These are phyloP conservation scores for Bombylius major DNA, from an alignment of 2,888 invertebrate genomes.

Conservation along the genomic window DNA sequence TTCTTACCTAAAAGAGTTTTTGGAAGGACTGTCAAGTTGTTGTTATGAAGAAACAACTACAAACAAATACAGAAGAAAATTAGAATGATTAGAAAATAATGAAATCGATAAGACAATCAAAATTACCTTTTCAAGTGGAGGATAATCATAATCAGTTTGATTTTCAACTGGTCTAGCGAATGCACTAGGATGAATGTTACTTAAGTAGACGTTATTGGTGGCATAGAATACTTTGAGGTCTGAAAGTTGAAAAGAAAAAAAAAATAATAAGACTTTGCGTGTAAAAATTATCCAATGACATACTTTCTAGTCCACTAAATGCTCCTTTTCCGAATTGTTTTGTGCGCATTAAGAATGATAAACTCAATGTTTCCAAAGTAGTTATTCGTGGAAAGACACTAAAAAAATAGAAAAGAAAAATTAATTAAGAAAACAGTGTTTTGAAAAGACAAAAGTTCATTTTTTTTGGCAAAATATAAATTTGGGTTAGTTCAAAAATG, in stretches of 20 bases:
- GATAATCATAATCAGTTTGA: conserved; percentile 46
- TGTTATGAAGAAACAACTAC: conserved; percentile 59
- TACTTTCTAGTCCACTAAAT: conserved; percentile 42
- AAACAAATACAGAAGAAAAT: conserved; percentile 15
- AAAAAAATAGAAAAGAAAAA: conserved; percentile 18
- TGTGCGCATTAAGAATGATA: conserved; percentile 54
- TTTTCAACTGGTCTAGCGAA: conserved; percentile 40
- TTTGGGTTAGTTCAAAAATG: too few relatives aligned
- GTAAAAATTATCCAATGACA: not conserved
- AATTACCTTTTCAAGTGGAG: conserved; percentile 47
- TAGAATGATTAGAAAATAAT: not conserved
- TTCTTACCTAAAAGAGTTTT: not conserved
- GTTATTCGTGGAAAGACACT: conserved; percentile 53
- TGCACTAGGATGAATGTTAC: conserved; percentile 46
- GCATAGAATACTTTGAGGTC: conserved; percentile 46
- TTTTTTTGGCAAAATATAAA: too few relatives aligned
- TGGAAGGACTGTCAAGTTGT: conserved; percentile 38
- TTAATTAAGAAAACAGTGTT: conserved; percentile 6
- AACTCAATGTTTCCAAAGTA: conserved; percentile 49
- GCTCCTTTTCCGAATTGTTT: conserved; percentile 42
- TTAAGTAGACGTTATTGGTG: conserved; percentile 49
- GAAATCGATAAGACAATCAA: not conserved
- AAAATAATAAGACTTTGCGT: not conserved
- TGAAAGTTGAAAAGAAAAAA: conserved; percentile 1
- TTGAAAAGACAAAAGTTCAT: too few relatives aligned